Evolutionary conservation across 2,797 vertebrate species (phyloP).

Genomic region (Urosaurus nigricauda): DNA sequence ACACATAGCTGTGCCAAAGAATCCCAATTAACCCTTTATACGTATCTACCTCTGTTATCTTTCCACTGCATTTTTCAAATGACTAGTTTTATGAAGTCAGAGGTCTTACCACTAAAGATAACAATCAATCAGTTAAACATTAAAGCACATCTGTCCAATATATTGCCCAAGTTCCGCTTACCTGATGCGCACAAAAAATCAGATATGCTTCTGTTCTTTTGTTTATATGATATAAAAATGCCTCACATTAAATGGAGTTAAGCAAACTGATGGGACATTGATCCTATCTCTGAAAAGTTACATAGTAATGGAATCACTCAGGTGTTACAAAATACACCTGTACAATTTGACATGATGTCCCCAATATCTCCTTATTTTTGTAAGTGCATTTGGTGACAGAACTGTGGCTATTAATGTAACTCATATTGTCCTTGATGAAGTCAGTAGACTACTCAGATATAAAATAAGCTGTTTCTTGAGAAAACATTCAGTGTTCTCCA

Average conservation of each 20-base stretch:
- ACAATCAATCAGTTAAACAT: slow-evolving; percentile 41
- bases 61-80: slow-evolving; percentile 21
- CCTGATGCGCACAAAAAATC: slow-evolving; percentile 30
- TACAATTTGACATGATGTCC: background rate
- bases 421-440: background rate
- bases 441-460: background rate
- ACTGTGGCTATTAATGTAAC: background rate
- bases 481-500: background rate
- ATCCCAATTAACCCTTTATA: background rate
- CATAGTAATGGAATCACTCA: slow-evolving; percentile 8
- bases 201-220: slow-evolving; percentile 37
- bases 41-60: background rate
- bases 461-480: background rate
- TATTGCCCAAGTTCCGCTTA: slow-evolving; percentile 33
- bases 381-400: background rate
- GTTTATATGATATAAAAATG: slow-evolving; percentile 37
- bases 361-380: background rate
- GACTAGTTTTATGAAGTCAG: slow-evolving; percentile 27
- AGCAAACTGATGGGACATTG: slow-evolving; percentile 38
- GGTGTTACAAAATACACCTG: background rate
- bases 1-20: background rate
- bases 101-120: slow-evolving; percentile 23
- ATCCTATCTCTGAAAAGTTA: background rate
- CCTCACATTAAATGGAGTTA: slow-evolving; percentile 34
- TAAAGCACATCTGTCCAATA: slow-evolving; percentile 36